Evolutionary conservation across 2,113 vertebrate genomes (phyloP), one percentile per base, ranked within the genome.

Genomic region (Barbus barbus): DNA sequence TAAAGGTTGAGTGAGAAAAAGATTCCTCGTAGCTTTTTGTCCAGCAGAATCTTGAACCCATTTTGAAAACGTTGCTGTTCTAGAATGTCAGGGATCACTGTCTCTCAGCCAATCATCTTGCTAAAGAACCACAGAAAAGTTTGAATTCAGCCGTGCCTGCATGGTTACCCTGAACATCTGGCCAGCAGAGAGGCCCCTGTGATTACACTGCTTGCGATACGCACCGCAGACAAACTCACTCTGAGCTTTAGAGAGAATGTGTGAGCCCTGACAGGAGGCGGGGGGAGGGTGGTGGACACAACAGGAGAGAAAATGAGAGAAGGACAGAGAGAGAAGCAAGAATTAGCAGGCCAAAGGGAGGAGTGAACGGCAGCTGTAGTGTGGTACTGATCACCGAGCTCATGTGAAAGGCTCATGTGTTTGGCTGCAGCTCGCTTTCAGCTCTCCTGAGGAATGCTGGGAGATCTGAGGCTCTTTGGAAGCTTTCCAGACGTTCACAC

Each of bases 111-210:
- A 81, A 81, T 81, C 44, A 48, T 81, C 78, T 44, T 1, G 41
- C 78, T 31, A 36, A 81, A 67, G 78, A 81, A 81, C 61, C 63
- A 33, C 63, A 69, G 78, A 81, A 81, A 51, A n/a, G 78, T 38
- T 63, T 38, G 24, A 80, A 65, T 80, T 80, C 38, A 80, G 36
- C 7, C 69, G 22, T 72, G 33, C 36, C 44, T 75, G 51, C 58
- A 80, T 65, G 60, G 78, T 48, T 44, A 67, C 61, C 46, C 78
- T 36, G 78, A 81, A 81, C 78, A 81, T 81, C 78, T 81, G 78
- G 78, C 63, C 78, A 51, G 38, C 78, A 81, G 78, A 67, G 41
- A 81, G 58, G 77, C 78, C 78, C 78, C 78, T 48, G 78, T 69
- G 63, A 81, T 81, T 81, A 80, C 58, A 4, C 58, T 28, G 78